phyloP scores from a whole-genome alignment of 2,113 vertebrate species.

The Ancistrus triradiatus region DNA sequence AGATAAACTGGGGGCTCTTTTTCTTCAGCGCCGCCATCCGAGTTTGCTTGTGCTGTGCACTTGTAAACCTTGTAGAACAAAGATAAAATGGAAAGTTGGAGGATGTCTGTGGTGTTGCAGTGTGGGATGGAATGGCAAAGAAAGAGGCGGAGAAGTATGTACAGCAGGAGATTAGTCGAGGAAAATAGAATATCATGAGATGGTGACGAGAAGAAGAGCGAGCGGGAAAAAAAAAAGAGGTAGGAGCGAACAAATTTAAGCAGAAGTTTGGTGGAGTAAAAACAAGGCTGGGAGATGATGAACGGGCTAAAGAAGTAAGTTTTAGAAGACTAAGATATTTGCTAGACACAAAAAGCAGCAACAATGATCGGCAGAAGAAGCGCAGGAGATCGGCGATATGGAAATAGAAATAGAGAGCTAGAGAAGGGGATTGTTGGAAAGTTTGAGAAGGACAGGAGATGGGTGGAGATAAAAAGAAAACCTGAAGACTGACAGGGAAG shows the following conservation, averaged over 20 bases:
- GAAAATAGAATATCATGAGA: too few relatives aligned
- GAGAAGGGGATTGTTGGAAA: too few relatives aligned
- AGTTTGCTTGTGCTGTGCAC: slow-evolving; percentile 35
- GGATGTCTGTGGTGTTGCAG: not conserved
- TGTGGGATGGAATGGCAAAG: not conserved
- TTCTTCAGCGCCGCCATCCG: slow-evolving; percentile 20
- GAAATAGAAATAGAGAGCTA: too few relatives aligned
- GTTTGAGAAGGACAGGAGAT: too few relatives aligned
- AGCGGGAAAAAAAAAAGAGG: too few relatives aligned
- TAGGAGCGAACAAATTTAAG: slow-evolving; percentile 69
- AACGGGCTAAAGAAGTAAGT: too few relatives aligned
- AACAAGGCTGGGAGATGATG: not conserved
- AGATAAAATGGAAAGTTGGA: not conserved
- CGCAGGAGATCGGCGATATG: not conserved
- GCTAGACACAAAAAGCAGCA: too few relatives aligned
- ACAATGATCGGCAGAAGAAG: too few relatives aligned
- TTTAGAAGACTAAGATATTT: too few relatives aligned
- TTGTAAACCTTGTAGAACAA: slow-evolving; percentile 53
- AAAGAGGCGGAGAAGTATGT: slow-evolving; percentile 31
- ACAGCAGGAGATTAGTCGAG: not conserved
- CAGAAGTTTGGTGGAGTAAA: slow-evolving; percentile 41
- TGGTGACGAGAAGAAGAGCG: too few relatives aligned
- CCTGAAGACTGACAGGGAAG: too few relatives aligned
- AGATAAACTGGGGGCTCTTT: slow-evolving; percentile 67
- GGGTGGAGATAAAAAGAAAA: not conserved